Percentiles rank a stretch among this genome's conserved stretches.
Conservation (phyloP, 2,113 vertebrate species). For the Arothron firmamentum region DNA sequence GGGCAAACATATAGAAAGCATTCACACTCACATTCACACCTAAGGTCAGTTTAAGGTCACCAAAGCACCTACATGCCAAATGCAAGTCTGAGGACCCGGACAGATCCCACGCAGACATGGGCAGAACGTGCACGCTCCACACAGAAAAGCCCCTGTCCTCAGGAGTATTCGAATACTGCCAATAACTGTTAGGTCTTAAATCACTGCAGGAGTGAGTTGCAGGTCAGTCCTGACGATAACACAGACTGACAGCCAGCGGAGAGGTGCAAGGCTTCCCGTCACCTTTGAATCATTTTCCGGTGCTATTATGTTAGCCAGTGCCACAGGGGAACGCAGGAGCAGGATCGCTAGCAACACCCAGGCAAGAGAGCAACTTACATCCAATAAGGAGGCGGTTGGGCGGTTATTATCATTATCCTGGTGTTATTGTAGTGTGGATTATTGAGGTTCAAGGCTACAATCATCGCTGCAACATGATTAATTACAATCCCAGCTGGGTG, state of each 20-base stretch:
- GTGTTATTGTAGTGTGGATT: constrained; percentile 16
- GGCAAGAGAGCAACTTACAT: constrained; percentile 13
- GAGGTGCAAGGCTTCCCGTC: constrained; percentile 47
- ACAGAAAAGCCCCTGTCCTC: constrained; percentile 6
- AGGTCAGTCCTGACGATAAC: constrained; percentile 51
- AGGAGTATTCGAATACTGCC: constrained; percentile 1
- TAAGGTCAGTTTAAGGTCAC: too few species aligned
- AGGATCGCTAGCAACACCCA: neutral
- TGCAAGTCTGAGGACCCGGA: too few species aligned
- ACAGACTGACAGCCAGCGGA: constrained; percentile 45
- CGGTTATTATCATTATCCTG: constrained; percentile 23
- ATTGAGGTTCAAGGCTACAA: constrained; percentile 33
- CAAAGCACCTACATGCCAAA: too few species aligned
- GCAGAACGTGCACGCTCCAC: too few species aligned
- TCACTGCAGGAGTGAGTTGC: constrained; percentile 50
- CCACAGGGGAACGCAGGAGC: constrained; percentile 16
- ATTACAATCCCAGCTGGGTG: constrained; percentile 39
- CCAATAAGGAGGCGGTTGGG: constrained; percentile 5
- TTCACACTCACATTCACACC: too few species aligned
- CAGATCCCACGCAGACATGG: too few species aligned
- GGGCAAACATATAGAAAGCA: too few species aligned
- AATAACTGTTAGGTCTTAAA: constrained; percentile 36
- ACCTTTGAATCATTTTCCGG: constrained; percentile 43
- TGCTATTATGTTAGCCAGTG: constrained; percentile 34
- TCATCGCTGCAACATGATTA: constrained; percentile 32